These are phyloP conservation scores for Amphiprion clarkii DNA, from an alignment of 2,797 vertebrate species.

Conservation along the genomic window DNA sequence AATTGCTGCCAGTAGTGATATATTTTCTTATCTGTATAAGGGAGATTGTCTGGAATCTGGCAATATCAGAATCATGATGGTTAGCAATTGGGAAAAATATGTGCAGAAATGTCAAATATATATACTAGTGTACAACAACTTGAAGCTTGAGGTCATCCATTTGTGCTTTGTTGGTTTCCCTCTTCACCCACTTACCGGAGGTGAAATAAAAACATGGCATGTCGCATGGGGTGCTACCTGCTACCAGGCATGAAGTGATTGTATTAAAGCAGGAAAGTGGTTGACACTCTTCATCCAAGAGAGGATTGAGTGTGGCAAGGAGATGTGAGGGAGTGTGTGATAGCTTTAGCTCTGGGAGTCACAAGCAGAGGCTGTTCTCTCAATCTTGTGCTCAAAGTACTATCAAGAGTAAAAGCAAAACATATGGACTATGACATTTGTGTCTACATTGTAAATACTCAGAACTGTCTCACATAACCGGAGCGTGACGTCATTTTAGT, in stretches of 20 bases:
- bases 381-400: slow-evolving; percentile 34
- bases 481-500: background rate
- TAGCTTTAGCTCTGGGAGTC: slow-evolving; percentile 45
- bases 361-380: slow-evolving; percentile 37
- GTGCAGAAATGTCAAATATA: background rate
- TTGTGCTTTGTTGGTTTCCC: slow-evolving; percentile 38
- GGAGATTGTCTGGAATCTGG: background rate
- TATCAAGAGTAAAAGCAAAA: slow-evolving; percentile 21
- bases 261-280: slow-evolving; percentile 46
- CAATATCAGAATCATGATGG: too few relatives aligned
- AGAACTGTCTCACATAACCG: background rate
- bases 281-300: slow-evolving; percentile 50
- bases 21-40: too few relatives aligned
- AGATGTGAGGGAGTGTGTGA: slow-evolving; percentile 50
- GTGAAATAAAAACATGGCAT: slow-evolving; percentile 53
- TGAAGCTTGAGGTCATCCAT: slow-evolving; percentile 37
- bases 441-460: slow-evolving; percentile 1
- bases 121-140: background rate
- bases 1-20: background rate
- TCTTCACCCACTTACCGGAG: slow-evolving; percentile 32
- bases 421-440: slow-evolving; percentile 1
- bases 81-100: background rate
- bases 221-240: slow-evolving; percentile 35
- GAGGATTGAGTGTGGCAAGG: slow-evolving; percentile 52
- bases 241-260: slow-evolving; percentile 44